phyloP scores from a whole-genome alignment of 2,797 vertebrate species.

The Paramormyrops hopkinsi region DNA sequence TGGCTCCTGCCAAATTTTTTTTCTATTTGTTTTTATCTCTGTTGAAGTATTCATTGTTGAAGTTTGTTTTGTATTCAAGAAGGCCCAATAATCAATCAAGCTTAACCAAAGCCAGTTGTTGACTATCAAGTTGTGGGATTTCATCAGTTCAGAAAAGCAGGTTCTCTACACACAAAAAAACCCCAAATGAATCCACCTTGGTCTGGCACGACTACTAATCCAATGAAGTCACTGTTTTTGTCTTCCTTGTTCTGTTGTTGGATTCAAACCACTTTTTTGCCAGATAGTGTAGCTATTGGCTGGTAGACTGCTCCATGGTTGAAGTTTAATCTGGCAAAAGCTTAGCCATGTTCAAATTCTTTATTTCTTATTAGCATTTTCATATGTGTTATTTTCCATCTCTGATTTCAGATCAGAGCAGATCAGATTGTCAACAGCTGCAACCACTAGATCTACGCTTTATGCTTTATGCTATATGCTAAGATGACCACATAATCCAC shows the following conservation, averaged over 20 bases:
- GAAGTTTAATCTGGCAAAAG: neutral
- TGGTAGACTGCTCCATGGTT: neutral
- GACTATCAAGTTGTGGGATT: conserved; percentile 5
- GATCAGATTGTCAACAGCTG: conserved; percentile 18
- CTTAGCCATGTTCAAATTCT: neutral
- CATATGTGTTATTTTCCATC: conserved; percentile 15
- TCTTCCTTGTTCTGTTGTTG: neutral
- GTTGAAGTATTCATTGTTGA: neutral
- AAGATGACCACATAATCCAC: neutral
- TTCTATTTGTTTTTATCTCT: conserved; percentile 32
- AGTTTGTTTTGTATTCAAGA: neutral
- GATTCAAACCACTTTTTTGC: neutral
- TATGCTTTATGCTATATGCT: neutral
- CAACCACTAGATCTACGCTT: conserved; percentile 19
- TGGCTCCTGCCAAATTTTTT: conserved; percentile 29
- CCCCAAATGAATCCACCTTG: neutral
- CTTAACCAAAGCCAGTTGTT: conserved; percentile 13
- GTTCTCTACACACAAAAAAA: neutral
- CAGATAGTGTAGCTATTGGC: neutral
- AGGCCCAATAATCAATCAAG: neutral
- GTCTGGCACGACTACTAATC: neutral
- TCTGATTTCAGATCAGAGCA: conserved; percentile 16
- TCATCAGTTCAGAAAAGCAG: neutral
- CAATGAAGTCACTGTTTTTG: neutral
- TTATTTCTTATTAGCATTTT: neutral